Evolutionary conservation across 2,888 invertebrate species (phyloP), one percentile per base, ranked within the genome.

Genomic region (Penaeus monodon): DNA sequence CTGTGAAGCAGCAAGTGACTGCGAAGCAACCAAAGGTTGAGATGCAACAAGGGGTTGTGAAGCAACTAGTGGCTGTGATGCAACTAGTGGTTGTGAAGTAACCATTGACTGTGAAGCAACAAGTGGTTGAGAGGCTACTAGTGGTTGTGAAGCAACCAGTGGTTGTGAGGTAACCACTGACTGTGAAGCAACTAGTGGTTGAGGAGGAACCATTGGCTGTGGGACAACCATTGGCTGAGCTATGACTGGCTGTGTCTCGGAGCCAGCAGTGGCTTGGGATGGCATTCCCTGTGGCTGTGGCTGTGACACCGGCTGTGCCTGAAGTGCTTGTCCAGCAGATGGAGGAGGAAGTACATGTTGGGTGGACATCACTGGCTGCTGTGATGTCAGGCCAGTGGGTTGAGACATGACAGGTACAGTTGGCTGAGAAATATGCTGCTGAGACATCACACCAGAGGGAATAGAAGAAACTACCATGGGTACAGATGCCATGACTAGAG

Each of bases 401-500:
- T 44, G 73, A 29, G 80, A 66, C 80, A 85, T 80, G n/a, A 79
- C 85, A 33, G 80, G 29, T 57, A 66, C 79, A n/a, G 70, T 63
- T 38, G 84, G 79, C 70, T 82, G 86, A 63, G 65, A 20, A 64
- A 87, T 78, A n/a, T 81, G 81, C 57, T 78, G 86, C 70, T 78
- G 66, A 10, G 82, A 29, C 29, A 77, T 68, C 68, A 82, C 49
- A 14, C 63, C 73, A 38, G 80, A 57, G n/a, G 78, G 73, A 4
- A 68, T 68, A 29, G 44, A 63, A 65, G 86, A 70, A 33, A 86
- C 70, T n/a, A 73, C 70, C 73, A 82, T 82, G 70, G 82, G 82
- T 29, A 44, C 49, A 22, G 86, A 79, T 24, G 86, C 83, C 79
- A 87, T 87, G 14, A 87, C 83, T 8, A 87, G 24, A n/a, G 86